Conservation (phyloP, 2,113 vertebrate species). For the Austrofundulus limnaeus region DNA sequence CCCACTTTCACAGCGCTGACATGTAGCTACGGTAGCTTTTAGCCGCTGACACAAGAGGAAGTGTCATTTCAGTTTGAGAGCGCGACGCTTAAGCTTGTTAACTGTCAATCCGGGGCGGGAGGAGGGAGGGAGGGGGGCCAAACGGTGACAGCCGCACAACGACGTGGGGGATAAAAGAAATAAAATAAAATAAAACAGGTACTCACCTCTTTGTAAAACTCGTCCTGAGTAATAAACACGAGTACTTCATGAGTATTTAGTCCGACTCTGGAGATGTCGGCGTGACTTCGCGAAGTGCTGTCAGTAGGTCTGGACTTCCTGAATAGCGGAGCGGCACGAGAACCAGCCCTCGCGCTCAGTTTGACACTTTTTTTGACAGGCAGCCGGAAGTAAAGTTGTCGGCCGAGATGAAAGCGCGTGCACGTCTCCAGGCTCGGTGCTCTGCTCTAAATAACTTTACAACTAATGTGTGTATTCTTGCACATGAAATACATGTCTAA, state of each 20-base stretch:
- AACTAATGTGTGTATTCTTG: too few relatives aligned
- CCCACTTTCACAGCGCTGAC: constrained; percentile 31
- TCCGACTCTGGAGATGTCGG: constrained; percentile 34
- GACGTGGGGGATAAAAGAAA: background rate
- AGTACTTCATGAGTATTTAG: constrained; percentile 24
- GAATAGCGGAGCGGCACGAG: constrained; percentile 63
- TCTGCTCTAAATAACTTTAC: background rate
- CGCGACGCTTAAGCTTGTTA: constrained; percentile 38
- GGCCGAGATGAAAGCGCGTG: background rate
- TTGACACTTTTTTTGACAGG: constrained; percentile 69
- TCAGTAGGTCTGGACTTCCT: constrained; percentile 71
- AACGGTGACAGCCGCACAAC: constrained; percentile 14
- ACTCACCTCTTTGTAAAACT: constrained; percentile 49
- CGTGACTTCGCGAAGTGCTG: constrained; percentile 63
- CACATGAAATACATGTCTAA: background rate
- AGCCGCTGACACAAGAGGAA: constrained; percentile 53
- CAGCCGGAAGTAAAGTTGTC: constrained; percentile 67
- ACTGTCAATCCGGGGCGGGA: background rate
- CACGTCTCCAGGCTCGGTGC: background rate
- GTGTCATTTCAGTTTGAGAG: constrained; percentile 46
- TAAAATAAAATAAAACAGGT: background rate
- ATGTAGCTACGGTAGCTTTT: constrained; percentile 21
- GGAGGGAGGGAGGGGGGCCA: background rate
- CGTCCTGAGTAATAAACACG: background rate
- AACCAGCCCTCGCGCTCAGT: constrained; percentile 43